Evolutionary conservation across 2,797 vertebrate species (phyloP).

Genomic region (Neosilurus mollespiculum): DNA sequence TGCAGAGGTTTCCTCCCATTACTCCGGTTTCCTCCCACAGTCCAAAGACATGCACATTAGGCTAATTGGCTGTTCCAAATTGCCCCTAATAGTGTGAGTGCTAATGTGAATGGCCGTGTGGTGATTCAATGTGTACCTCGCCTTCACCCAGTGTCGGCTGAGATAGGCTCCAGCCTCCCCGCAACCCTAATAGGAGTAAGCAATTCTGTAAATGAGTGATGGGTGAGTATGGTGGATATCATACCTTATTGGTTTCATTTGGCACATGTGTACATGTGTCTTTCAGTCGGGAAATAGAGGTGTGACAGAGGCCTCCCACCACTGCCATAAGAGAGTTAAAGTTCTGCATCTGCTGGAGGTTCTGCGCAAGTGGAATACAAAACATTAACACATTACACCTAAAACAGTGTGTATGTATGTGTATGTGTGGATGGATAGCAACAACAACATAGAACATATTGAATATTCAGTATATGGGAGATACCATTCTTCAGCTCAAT

Average conservation of each 20-base stretch:
- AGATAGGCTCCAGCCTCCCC: too few species aligned
- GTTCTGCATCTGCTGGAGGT: slow-evolving; percentile 82
- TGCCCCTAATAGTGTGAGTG: too few species aligned
- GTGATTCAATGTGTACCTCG: too few species aligned
- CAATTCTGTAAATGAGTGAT: too few species aligned
- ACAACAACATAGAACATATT: background rate
- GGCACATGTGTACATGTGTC: slow-evolving; percentile 73
- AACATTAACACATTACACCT: background rate
- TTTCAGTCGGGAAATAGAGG: slow-evolving; percentile 88
- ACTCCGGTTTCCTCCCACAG: too few species aligned
- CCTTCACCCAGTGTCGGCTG: too few species aligned
- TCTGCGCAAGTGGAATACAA: slow-evolving; percentile 29
- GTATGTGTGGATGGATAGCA: background rate
- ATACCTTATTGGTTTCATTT: slow-evolving; percentile 85
- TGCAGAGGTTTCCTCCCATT: too few species aligned
- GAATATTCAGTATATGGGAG: background rate
- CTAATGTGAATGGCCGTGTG: too few species aligned
- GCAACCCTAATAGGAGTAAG: too few species aligned
- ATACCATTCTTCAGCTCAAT: background rate
- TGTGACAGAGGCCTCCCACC: slow-evolving; percentile 88
- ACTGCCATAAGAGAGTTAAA: slow-evolving; percentile 94
- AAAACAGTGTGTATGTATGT: background rate
- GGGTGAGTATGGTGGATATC: slow-evolving; percentile 14
- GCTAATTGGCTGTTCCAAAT: too few species aligned
- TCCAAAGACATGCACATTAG: too few species aligned